These are phyloP conservation scores for Netelia inedita DNA, from an alignment of 2,888 invertebrate species.

Conservation along the genomic window DNA sequence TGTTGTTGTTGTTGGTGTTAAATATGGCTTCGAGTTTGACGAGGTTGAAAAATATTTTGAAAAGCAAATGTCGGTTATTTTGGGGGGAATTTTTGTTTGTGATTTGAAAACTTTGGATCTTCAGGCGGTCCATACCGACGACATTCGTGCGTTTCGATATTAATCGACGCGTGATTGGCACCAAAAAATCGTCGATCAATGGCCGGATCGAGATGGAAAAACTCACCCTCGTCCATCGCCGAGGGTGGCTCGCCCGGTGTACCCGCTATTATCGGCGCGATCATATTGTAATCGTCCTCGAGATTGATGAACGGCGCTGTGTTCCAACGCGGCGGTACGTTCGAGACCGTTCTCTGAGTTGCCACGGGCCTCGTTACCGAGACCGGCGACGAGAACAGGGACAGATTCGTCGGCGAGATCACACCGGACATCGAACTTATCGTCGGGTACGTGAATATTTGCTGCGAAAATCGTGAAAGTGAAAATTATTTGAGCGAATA, in stretches of 20 bases:
- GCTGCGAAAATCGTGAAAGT: slow-evolving; percentile 86
- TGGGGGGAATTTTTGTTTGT: neutral
- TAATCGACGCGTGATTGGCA: neutral
- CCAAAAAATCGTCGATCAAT: no score
- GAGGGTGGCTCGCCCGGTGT: slow-evolving; percentile 84
- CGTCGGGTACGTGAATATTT: slow-evolving; percentile 95
- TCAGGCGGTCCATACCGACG: neutral
- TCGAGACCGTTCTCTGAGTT: slow-evolving; percentile 87
- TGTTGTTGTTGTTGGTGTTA: neutral
- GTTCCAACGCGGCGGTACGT: slow-evolving; percentile 91
- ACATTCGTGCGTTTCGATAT: slow-evolving; percentile 8
- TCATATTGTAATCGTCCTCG: slow-evolving; percentile 98
- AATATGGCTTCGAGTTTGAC: neutral
- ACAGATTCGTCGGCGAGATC: slow-evolving; percentile 95
- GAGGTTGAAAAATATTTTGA: neutral
- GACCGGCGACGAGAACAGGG: slow-evolving; percentile 91
- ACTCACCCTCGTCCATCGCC: slow-evolving; percentile 83
- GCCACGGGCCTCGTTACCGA: slow-evolving; percentile 90
- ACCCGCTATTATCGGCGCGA: slow-evolving; percentile 90
- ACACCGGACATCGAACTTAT: slow-evolving; percentile 95
- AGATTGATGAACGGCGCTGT: slow-evolving; percentile 93
- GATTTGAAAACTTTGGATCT: neutral
- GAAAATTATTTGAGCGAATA: no score
- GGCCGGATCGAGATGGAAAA: slow-evolving; percentile 25
- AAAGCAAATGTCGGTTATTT: neutral